These are phyloP conservation scores for Echinarachnius parma DNA, from an alignment of 53 echinoderm and acorn worm species.

Conservation along the genomic window DNA sequence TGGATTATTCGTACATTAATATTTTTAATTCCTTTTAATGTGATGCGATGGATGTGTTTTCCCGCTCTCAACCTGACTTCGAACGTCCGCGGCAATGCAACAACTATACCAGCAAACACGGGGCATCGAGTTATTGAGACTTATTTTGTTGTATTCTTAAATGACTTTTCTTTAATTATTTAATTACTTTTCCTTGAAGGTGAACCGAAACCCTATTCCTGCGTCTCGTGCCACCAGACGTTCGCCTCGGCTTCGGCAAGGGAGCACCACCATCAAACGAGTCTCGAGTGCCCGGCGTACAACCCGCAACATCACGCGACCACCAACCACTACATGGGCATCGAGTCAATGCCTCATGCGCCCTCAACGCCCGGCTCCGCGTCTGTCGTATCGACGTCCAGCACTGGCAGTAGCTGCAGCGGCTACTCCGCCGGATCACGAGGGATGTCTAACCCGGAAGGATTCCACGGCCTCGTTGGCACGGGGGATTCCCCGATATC, in stretches of 20 bases:
- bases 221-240: conserved; percentile 41
- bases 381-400: conserved; percentile 25
- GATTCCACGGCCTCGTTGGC: too few species aligned
- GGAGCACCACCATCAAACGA: conserved; percentile 57
- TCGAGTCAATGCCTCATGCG: conserved; percentile 16
- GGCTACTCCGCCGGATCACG: background rate
- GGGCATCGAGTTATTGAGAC: too few species aligned
- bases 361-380: conserved; percentile 42
- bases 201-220: conserved; percentile 51
- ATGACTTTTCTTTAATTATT: too few species aligned
- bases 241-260: conserved; percentile 55
- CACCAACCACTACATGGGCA: conserved; percentile 26
- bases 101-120: too few species aligned
- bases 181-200: conserved; percentile 35
- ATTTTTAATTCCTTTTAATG: too few species aligned
- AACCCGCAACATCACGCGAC: background rate
- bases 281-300: conserved; percentile 29
- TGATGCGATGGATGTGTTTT: too few species aligned
- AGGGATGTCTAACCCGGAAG: conserved; percentile 17
- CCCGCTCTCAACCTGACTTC: too few species aligned
- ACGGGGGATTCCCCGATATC: background rate
- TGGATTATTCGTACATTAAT: too few species aligned
- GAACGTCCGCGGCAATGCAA: too few species aligned
- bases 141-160: too few species aligned
- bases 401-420: conserved; percentile 24